phyloP scores from a whole-genome alignment of 2,797 vertebrate genomes.

The Naso thynnoides region DNA sequence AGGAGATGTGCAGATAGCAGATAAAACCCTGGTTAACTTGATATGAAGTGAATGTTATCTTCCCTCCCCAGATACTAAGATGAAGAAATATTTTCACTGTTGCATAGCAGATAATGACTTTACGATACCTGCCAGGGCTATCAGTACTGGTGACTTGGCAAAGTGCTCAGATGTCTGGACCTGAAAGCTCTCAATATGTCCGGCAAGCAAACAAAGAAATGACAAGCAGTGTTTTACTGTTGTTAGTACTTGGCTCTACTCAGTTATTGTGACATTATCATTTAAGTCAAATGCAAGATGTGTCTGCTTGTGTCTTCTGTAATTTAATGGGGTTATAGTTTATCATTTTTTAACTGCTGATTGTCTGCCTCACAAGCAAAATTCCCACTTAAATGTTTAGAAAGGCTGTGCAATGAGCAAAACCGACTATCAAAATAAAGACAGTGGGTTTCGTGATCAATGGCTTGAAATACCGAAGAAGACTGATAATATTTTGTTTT shows the following conservation, averaged over 20 bases:
- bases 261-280: neutral
- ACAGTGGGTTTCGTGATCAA: slow-evolving; percentile 6
- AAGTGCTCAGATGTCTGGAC: slow-evolving; percentile 20
- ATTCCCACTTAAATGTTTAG: no score
- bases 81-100: slow-evolving; percentile 53
- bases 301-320: neutral
- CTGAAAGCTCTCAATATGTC: slow-evolving; percentile 4
- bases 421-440: no score
- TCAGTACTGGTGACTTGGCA: slow-evolving; percentile 23
- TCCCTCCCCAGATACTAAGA: slow-evolving; percentile 25
- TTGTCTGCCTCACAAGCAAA: neutral
- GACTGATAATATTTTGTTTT: slow-evolving; percentile 16
- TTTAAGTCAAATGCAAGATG: neutral
- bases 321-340: neutral
- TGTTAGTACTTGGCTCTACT: neutral
- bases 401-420: no score
- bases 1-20: slow-evolving; percentile 45
- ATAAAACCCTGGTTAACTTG: slow-evolving; percentile 34
- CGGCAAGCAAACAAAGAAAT: neutral
- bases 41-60: slow-evolving; percentile 24
- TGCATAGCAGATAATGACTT: slow-evolving; percentile 53
- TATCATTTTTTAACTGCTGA: neutral
- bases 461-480: slow-evolving; percentile 4
- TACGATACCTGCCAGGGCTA: slow-evolving; percentile 27
- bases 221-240: slow-evolving; percentile 5